Evolutionary conservation across 2,888 invertebrate species (phyloP).

Genomic region (Schrankia costaestrigalis): DNA sequence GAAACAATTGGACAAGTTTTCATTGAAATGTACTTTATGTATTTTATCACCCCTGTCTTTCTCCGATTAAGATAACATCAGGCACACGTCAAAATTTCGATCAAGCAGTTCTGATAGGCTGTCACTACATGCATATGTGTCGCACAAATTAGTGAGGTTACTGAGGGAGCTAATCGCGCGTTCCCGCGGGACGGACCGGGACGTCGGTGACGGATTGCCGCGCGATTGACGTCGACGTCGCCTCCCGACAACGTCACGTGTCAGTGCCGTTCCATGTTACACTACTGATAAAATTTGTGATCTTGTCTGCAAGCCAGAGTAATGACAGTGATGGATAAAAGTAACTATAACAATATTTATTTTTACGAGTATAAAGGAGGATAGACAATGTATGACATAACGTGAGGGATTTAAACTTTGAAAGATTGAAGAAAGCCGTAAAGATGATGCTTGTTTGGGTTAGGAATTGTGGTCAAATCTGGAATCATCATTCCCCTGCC

Average conservation of each 20-base stretch:
- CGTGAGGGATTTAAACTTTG: no score
- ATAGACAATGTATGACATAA: no score
- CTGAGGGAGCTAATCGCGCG: conserved; percentile 36
- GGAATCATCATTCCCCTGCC: no score
- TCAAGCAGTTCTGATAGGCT: conserved; percentile 6
- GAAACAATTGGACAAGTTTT: no score
- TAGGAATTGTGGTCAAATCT: no score
- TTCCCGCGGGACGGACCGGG: conserved; percentile 41
- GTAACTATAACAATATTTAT: no score
- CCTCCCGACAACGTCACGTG: conserved; percentile 38
- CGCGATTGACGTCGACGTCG: conserved; percentile 50
- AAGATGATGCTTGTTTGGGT: no score
- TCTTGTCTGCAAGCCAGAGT: conserved; percentile 17
- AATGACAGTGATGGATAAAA: conserved; percentile 9
- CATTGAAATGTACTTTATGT: neutral
- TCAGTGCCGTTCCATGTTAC: conserved; percentile 36
- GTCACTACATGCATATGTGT: conserved; percentile 19
- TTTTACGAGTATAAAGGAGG: no score
- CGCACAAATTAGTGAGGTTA: conserved; percentile 53
- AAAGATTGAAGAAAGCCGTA: no score
- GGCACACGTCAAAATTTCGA: conserved; percentile 8
- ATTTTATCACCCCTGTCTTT: neutral
- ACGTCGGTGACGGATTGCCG: conserved; percentile 53
- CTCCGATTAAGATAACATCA: conserved; percentile 5
- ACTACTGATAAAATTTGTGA: conserved; percentile 39